Percentiles rank a stretch among this genome's conserved stretches.
These are phyloP conservation scores for Pentamera pediparva DNA, from an alignment of 53 echinoderm and acorn worm genomes.

Conservation along the genomic window DNA sequence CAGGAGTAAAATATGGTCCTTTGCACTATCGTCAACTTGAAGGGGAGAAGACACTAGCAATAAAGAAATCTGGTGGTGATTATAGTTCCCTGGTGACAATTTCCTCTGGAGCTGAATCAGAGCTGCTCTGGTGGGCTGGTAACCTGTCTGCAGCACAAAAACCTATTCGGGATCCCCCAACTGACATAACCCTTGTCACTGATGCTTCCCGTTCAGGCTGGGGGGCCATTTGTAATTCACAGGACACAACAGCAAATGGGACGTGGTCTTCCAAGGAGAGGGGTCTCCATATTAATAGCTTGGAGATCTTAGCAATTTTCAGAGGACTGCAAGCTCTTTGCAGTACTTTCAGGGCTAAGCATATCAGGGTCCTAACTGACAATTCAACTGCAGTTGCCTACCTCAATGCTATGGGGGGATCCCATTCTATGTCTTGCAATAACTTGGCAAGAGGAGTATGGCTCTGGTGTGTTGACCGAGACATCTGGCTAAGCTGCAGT, in stretches of 20 bases:
- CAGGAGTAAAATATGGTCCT: neutral
- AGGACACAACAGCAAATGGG: conserved; percentile 20
- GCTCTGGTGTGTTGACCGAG: conserved; percentile 35
- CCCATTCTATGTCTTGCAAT: conserved; percentile 1
- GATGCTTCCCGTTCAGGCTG: conserved; percentile 47
- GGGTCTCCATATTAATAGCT: conserved; percentile 29
- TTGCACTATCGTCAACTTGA: neutral
- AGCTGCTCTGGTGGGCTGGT: conserved; percentile 39
- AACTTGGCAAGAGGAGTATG: conserved; percentile 34
- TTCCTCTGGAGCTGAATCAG: conserved; percentile 25
- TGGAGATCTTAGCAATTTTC: conserved; percentile 38
- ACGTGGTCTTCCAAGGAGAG: conserved; percentile 29
- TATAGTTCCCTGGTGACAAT: conserved; percentile 37
- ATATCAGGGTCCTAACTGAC: conserved; percentile 31
- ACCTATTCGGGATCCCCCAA: neutral
- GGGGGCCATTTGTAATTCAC: conserved; percentile 29
- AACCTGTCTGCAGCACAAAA: conserved; percentile 8
- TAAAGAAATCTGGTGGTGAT: neutral
- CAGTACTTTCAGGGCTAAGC: neutral
- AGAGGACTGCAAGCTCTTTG: conserved; percentile 32
- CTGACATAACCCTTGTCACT: conserved; percentile 3
- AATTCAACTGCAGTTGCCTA: conserved; percentile 38
- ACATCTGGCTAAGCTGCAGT: conserved; percentile 15
- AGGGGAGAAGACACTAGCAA: neutral
- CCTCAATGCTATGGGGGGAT: conserved; percentile 39